Base-by-base conservation (phyloP, 2,888 invertebrate genomes). In the Lepeophtheirus nordmannii region DNA sequence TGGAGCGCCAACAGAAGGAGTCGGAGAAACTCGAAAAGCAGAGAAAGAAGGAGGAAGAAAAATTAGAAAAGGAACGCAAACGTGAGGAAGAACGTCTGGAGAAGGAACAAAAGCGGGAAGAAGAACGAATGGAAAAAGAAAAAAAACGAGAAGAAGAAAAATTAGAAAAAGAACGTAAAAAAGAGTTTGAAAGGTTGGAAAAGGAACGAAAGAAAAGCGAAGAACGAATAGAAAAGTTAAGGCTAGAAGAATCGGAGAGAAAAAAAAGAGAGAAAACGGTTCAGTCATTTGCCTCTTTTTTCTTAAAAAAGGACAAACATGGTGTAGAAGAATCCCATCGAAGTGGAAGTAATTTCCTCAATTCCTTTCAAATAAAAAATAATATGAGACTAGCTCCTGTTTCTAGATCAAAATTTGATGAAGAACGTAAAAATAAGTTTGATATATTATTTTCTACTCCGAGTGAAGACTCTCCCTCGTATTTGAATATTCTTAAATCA, bases 341-440 rank as follows among this genome's bases (percentile, higher is more conserved):
- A 7, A 22, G 30, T 30, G 37, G 38, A 39, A n/a, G 22, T 37
- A 5, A 46, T n/a, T n/a, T 37, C 20, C 38, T 63, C 22, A 63
- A 53, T 56, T 38, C 20, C 20, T 63, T 63, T 37, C 46, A 38
- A 38, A 53, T 63, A n/a, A 63, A 63, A 37, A 56, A 22, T 9
- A 8, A 63, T n/a, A 63, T 63, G 63, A 17, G 23, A 56, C 56
- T 63, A 1, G 63, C 63, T 53, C 63, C 63, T 17, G 12, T 63
- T 1, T 12, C 23, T 23, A 17, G 63, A 20, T 22, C n/a, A n/a
- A 46, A 23, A 46, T 22, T 63, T 23, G 20, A n/a, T 8, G 23
- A 46, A n/a, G 56, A 46, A 14, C 20, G 20, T 22, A 40, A 40
- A 39, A 41, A 11, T 17, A 38, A 40, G n/a, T 39, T 40, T 20